Evolutionary conservation across 2,797 vertebrate species (phyloP).

Genomic region (Dendrocincla tyrannina): DNA sequence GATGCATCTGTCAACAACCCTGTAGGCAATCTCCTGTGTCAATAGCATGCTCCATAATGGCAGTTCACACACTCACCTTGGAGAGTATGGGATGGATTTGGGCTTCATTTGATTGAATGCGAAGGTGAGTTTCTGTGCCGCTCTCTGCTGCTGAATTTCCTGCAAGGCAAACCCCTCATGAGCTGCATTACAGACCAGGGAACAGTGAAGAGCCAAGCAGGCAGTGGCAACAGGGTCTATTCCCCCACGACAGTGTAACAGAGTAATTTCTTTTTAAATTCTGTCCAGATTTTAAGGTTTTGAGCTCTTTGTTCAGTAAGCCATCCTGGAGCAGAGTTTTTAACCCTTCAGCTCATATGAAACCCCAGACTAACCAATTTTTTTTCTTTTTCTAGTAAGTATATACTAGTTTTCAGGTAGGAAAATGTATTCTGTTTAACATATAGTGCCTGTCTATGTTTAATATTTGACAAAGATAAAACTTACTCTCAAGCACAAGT

Average conservation of each 20-base stretch:
- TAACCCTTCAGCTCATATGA: background rate
- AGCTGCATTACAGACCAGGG: background rate
- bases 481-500: constrained; percentile 97
- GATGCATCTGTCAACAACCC: background rate
- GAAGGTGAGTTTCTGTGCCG: constrained; percentile 97
- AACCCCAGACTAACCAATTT: background rate
- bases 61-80: constrained; percentile 80
- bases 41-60: background rate
- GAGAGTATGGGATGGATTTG: constrained; percentile 96
- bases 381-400: background rate
- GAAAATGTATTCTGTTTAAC: background rate
- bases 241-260: background rate
- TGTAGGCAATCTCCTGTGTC: background rate
- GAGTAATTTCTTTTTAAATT: background rate
- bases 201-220: background rate
- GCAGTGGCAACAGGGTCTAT: background rate
- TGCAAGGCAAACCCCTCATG: constrained; percentile 59
- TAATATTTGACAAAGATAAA: background rate
- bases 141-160: constrained; percentile 99
- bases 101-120: constrained; percentile 98
- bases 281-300: background rate
- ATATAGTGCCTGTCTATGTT: background rate
- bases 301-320: background rate
- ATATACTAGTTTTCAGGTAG: background rate
- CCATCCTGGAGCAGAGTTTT: background rate